Percentiles rank a stretch among this genome's conserved stretches.
Conservation (phyloP, 2,888 invertebrate genomes). For the Leucania comma region DNA sequence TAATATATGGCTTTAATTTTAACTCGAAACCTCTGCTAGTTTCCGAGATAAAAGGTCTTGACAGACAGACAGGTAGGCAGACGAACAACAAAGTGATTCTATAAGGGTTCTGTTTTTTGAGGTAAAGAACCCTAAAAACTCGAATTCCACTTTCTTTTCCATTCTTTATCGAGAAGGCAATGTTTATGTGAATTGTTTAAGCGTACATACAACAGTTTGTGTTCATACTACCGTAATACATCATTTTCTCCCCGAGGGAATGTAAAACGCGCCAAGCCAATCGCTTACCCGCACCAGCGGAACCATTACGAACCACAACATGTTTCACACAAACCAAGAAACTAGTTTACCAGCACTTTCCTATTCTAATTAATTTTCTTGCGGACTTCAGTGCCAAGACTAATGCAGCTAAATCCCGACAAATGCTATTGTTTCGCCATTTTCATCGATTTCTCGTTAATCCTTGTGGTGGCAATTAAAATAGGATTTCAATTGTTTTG, state of each 20-base stretch:
- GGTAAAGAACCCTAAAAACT: too few relatives aligned
- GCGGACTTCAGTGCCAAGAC: constrained; percentile 23
- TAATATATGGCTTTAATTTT: too few relatives aligned
- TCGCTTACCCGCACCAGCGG: constrained; percentile 1
- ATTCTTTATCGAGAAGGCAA: too few relatives aligned
- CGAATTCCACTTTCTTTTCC: too few relatives aligned
- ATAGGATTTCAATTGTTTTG: constrained; percentile 44
- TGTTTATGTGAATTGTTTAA: too few relatives aligned
- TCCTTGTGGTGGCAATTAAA: constrained; percentile 53
- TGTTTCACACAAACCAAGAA: constrained; percentile 31
- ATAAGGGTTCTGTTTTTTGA: too few relatives aligned
- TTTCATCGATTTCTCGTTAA: constrained; percentile 51
- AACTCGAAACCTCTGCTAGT: too few relatives aligned
- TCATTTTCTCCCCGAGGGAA: background rate
- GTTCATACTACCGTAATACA: background rate
- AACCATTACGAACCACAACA: constrained; percentile 24
- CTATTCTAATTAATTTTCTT: constrained; percentile 52
- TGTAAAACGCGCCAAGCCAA: background rate
- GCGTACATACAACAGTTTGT: too few relatives aligned
- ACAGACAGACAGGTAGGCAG: too few relatives aligned
- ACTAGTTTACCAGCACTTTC: constrained; percentile 22
- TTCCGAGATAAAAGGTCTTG: too few relatives aligned
- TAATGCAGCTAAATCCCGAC: constrained; percentile 45
- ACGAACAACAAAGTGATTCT: too few relatives aligned
- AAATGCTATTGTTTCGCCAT: constrained; percentile 52